A percentile compares a stretch with the other conserved stretches of the same genome.
Evolutionary conservation across 2,113 vertebrate genomes (phyloP).

Genomic region (Urocitellus parryii): DNA sequence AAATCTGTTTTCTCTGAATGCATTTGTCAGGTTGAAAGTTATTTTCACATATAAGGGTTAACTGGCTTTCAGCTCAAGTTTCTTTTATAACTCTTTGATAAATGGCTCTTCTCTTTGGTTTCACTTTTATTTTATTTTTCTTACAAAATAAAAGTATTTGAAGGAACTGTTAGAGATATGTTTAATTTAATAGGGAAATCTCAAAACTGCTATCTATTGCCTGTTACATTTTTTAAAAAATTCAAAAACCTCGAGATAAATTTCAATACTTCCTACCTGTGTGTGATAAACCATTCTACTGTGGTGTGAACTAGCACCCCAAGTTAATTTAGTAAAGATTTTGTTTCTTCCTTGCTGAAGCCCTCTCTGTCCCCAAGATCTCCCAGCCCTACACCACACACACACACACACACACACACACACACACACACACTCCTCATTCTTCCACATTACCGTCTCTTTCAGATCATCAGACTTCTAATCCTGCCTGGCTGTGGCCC

Average conservation of each 20-base stretch:
- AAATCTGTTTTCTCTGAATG: neutral
- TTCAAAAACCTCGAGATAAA: neutral
- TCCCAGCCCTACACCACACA: rapidly evolving
- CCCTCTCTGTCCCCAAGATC: rapidly evolving
- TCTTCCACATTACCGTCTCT: constrained; percentile 45
- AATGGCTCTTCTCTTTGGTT: neutral
- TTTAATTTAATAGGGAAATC: neutral
- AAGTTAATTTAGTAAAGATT: neutral
- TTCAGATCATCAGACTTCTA: constrained; percentile 73
- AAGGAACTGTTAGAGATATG: neutral
- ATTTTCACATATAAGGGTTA: neutral
- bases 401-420: neutral
- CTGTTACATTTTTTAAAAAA: neutral
- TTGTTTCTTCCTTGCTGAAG: neutral
- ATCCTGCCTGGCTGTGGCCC: constrained; percentile 26
- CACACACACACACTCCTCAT: constrained; percentile 16
- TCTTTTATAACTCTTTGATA: neutral
- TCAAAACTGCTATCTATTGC: neutral
- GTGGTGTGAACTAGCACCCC: neutral
- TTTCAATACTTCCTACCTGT: neutral
- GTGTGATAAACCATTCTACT: neutral
- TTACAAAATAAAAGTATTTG: too few relatives aligned
- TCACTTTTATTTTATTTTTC: neutral
- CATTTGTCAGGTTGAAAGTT: neutral
- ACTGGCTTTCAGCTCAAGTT: neutral